A percentile compares a stretch with the other conserved stretches of the same genome.
These are phyloP conservation scores for Lathronympha strigana DNA, from an alignment of 2,888 invertebrate species.

Conservation along the genomic window DNA sequence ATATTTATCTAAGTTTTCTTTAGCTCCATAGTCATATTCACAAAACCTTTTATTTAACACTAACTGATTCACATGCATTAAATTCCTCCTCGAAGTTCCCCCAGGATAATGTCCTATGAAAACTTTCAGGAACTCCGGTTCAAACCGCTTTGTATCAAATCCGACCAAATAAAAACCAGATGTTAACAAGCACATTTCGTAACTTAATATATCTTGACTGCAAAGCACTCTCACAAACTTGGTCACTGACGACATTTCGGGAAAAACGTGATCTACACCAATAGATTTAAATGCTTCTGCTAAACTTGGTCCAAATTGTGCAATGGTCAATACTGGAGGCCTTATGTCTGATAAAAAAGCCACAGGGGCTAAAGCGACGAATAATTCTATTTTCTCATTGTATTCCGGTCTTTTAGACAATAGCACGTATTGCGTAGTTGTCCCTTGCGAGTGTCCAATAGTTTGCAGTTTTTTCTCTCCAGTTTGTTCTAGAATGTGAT, in stretches of 20 bases:
- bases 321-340: slow-evolving; percentile 30
- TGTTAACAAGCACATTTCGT: slow-evolving; percentile 27
- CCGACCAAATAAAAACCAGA: slow-evolving; percentile 18
- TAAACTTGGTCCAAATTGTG: slow-evolving; percentile 17
- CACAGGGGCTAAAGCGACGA: slow-evolving; percentile 39
- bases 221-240: slow-evolving; percentile 37
- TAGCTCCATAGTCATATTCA: slow-evolving; percentile 57
- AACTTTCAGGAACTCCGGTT: slow-evolving; percentile 49
- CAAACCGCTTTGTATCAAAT: slow-evolving; percentile 49
- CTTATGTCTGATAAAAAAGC: slow-evolving; percentile 46
- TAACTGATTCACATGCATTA: slow-evolving; percentile 57
- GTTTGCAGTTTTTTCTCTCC: slow-evolving; percentile 31
- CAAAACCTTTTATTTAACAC: slow-evolving; percentile 50
- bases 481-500: slow-evolving; percentile 37
- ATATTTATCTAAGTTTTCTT: slow-evolving; percentile 53
- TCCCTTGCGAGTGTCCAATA: slow-evolving; percentile 44
- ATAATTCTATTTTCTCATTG: slow-evolving; percentile 39
- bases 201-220: slow-evolving; percentile 27
- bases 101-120: slow-evolving; percentile 56
- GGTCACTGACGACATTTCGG: slow-evolving; percentile 38
- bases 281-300: slow-evolving; percentile 27
- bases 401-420: slow-evolving; percentile 41
- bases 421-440: slow-evolving; percentile 34
- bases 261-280: slow-evolving; percentile 39
- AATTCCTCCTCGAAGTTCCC: slow-evolving; percentile 56